Evolutionary conservation across 2,797 vertebrate genomes (phyloP).

Genomic region (Sphenodon punctatus): DNA sequence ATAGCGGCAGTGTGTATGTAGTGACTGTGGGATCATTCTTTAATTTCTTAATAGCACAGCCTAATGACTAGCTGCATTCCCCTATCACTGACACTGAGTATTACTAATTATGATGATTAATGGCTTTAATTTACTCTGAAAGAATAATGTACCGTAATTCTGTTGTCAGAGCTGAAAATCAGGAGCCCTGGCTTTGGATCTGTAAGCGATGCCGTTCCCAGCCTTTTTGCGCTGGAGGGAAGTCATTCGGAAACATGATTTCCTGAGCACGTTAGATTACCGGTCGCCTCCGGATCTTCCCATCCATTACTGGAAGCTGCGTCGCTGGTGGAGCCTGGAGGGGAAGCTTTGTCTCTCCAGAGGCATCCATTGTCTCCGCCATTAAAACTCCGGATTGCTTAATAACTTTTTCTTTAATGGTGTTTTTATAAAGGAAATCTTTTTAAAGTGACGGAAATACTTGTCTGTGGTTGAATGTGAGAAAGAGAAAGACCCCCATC

Average conservation of each 20-base stretch:
- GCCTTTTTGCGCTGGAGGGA: conserved; percentile 22
- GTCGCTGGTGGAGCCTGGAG: background rate
- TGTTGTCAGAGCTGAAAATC: conserved; percentile 50
- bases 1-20: background rate
- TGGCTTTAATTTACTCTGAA: conserved; percentile 72
- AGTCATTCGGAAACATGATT: conserved; percentile 36
- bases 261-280: conserved; percentile 22
- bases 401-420: background rate
- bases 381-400: background rate
- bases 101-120: conserved; percentile 74
- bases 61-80: conserved; percentile 52
- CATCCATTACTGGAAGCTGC: background rate
- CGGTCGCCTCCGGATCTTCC: conserved; percentile 7
- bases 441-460: background rate
- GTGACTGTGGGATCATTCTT: background rate
- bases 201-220: conserved; percentile 23
- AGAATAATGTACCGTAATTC: conserved; percentile 51
- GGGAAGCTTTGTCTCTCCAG: background rate
- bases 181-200: conserved; percentile 25
- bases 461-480: background rate
- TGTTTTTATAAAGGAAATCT: conserved; percentile 14
- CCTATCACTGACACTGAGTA: conserved; percentile 38
- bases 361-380: background rate
- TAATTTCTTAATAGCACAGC: conserved; percentile 23
- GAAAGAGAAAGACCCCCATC: background rate